phyloP scores from a whole-genome alignment of 2,113 vertebrate species.

The Apteryx owenii region DNA sequence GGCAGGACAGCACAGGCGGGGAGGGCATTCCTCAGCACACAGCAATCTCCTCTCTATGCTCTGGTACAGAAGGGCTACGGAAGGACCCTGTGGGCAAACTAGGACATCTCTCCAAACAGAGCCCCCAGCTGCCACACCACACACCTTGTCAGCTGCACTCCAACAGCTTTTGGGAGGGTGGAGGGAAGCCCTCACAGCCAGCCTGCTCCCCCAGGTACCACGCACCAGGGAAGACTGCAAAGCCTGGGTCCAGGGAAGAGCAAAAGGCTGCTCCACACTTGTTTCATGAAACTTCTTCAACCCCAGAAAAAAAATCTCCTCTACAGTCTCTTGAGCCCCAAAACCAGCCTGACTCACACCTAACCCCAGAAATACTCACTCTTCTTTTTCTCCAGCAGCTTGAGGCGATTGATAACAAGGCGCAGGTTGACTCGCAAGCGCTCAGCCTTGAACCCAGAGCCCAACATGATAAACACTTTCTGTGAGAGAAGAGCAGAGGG shows the following conservation, averaged over 20 bases:
- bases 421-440: conserved; percentile 94
- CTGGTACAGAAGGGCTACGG: neutral
- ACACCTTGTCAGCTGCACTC: neutral
- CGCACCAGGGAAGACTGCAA: fast-evolving
- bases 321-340: neutral
- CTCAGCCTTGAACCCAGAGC: conserved; percentile 94
- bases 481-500: neutral
- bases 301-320: neutral
- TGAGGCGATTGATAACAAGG: conserved; percentile 96
- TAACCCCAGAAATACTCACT: conserved; percentile 83
- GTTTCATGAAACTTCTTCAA: fast-evolving
- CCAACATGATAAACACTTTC: conserved; percentile 82
- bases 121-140: neutral
- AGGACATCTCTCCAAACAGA: neutral
- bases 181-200: neutral
- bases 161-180: neutral
- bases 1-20: neutral
- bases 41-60: neutral
- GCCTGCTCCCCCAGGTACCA: neutral
- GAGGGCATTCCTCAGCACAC: neutral
- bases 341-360: neutral
- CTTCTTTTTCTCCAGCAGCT: conserved; percentile 98
- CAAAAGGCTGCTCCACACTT: neutral
- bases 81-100: neutral
- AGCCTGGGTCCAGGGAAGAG: neutral